These are phyloP conservation scores for Globodera rostochiensis DNA, from an alignment of 1,140 invertebrate genomes.

Conservation along the genomic window DNA sequence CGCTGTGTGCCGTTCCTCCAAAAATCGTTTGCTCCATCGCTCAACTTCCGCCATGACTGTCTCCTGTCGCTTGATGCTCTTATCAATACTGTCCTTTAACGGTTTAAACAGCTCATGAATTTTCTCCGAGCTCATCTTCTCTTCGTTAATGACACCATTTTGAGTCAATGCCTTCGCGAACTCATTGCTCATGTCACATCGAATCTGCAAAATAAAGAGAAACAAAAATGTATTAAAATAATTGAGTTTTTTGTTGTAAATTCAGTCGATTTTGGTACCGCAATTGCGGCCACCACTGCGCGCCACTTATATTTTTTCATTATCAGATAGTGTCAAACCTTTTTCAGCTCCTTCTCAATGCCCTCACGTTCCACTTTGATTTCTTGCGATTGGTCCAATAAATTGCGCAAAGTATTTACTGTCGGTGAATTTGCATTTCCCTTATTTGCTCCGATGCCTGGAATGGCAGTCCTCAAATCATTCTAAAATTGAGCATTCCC, in stretches of 20 bases:
- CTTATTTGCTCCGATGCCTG: slow-evolving; percentile 54
- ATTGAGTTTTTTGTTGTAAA: no score
- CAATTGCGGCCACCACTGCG: neutral
- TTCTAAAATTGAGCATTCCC: slow-evolving; percentile 75
- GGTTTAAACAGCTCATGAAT: slow-evolving; percentile 80
- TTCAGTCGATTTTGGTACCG: no score
- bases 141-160: slow-evolving; percentile 85
- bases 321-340: slow-evolving; percentile 67
- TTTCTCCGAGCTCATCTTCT: slow-evolving; percentile 69
- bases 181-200: slow-evolving; percentile 77
- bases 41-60: slow-evolving; percentile 78
- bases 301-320: neutral
- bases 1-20: slow-evolving; percentile 70
- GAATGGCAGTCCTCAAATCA: slow-evolving; percentile 67
- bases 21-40: slow-evolving; percentile 72
- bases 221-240: no score
- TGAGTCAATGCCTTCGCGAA: slow-evolving; percentile 71
- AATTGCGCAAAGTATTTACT: slow-evolving; percentile 74
- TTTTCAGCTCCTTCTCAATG: slow-evolving; percentile 76
- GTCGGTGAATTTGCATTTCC: slow-evolving; percentile 61
- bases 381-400: slow-evolving; percentile 76
- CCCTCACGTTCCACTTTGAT: slow-evolving; percentile 73
- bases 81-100: slow-evolving; percentile 74
- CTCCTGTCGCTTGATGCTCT: slow-evolving; percentile 80
- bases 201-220: slow-evolving; percentile 68